phyloP scores from a whole-genome alignment of 2,888 invertebrate genomes.

The Sphinx pinastri region DNA sequence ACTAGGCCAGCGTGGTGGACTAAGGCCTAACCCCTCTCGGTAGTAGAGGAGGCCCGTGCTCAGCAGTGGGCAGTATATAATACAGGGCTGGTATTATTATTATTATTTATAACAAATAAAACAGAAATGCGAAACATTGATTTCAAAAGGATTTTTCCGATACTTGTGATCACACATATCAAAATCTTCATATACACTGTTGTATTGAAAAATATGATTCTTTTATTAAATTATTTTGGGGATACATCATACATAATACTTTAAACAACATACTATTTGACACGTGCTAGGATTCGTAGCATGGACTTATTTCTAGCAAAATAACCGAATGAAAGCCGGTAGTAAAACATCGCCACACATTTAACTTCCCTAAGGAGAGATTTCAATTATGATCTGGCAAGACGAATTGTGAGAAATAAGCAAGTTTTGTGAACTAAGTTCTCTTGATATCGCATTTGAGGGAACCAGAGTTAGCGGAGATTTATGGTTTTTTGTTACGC shows the following conservation, averaged over 20 bases:
- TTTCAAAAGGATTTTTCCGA: too few relatives aligned
- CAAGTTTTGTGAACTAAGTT: conserved; percentile 37
- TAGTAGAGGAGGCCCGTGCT: too few relatives aligned
- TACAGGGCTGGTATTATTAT: too few relatives aligned
- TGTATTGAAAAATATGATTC: too few relatives aligned
- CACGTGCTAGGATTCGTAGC: background rate
- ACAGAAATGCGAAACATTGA: too few relatives aligned
- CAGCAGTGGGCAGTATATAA: too few relatives aligned
- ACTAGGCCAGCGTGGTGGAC: too few relatives aligned
- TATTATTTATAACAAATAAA: too few relatives aligned
- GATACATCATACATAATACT: background rate
- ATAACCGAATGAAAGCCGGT: background rate
- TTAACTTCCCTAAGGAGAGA: conserved; percentile 34
- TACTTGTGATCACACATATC: too few relatives aligned
- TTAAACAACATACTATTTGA: background rate
- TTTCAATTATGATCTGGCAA: conserved; percentile 45
- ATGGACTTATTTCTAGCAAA: background rate
- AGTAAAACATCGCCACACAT: background rate
- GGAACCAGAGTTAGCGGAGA: background rate
- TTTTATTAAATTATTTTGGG: too few relatives aligned
- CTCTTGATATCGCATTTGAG: conserved; percentile 30
- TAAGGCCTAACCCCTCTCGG: too few relatives aligned
- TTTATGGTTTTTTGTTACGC: conserved; percentile 9
- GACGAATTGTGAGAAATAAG: conserved; percentile 35
- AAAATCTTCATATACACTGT: too few relatives aligned